phyloP scores from a whole-genome alignment of 1,140 invertebrate genomes.

The Ceratina japonica region DNA sequence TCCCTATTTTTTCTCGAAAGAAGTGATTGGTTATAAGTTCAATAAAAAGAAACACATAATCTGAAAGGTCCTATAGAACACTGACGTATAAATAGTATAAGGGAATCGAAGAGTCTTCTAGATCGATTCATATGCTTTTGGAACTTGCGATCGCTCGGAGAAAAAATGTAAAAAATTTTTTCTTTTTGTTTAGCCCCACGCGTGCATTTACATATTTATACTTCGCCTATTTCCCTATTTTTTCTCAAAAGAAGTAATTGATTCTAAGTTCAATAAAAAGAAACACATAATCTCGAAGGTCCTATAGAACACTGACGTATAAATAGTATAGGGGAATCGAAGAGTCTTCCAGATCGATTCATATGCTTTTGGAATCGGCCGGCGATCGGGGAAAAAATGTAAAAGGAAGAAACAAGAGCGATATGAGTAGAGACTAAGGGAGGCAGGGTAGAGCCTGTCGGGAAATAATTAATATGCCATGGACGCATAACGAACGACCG shows the following conservation, averaged over 20 bases:
- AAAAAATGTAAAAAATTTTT: slow-evolving; percentile 21
- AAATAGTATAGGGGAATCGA: background rate
- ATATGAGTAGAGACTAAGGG: slow-evolving; percentile 6
- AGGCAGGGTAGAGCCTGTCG: slow-evolving; percentile 41
- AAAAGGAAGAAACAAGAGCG: slow-evolving; percentile 36
- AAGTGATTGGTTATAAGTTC: no score
- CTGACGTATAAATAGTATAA: no score
- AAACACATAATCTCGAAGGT: no score
- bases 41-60: no score
- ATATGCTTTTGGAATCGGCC: slow-evolving; percentile 5
- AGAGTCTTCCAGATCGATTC: slow-evolving; percentile 9
- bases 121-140: slow-evolving; percentile 16
- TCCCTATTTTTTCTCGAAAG: no score
- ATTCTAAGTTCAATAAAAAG: no score
- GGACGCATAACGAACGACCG: slow-evolving; percentile 73
- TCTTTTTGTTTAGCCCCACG: no score
- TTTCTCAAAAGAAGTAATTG: no score
- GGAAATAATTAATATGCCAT: slow-evolving; percentile 75
- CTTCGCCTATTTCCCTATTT: no score
- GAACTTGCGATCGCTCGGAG: slow-evolving; percentile 13
- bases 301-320: no score
- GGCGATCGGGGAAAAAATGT: slow-evolving; percentile 27
- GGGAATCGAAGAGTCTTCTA: slow-evolving; percentile 8
- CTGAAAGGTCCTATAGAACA: no score
- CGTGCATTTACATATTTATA: no score